Evolutionary conservation across 2,113 vertebrate species (phyloP), one percentile per base, ranked within the genome.

Genomic region (Seriola rivoliana): DNA sequence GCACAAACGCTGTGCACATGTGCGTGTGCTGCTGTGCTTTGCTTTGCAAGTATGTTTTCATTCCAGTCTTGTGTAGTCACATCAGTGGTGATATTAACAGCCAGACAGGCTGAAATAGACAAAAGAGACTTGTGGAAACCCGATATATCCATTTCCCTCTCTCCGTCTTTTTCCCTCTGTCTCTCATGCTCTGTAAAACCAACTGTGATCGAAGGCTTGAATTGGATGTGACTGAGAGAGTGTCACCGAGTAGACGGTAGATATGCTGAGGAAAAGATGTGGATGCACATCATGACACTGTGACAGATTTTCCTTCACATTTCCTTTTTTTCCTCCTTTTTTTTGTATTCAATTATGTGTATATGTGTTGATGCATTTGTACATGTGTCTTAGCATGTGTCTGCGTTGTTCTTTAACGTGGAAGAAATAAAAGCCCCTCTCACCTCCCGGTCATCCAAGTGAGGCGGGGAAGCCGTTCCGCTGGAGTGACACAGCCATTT

Each of bases 401-500:
- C 11, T 14, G 52, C 17, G 2, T 32, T 23, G 46, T n/a, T 67
- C 7, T 55, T 0, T 1, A 63, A 16, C 46, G 75, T 46, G 16
- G 21, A 85, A 59, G 57, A 38, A 66, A 16, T 74, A 50, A 88
- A 85, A 66, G 4, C 19, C 48, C 36, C 11, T 42, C 10, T 87
- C 74, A 38, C 65, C 78, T 79, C 25, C 66, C 58, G 79, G 55
- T 79, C 84, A 66, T 44, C 25, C 7, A 21, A 69, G 40, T 68
- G 74, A 76, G 74, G 60, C 75, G 4, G 59, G 62, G 48, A 71
- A 71, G 65, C 21, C 58, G 48, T 86, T 86, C 88, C 66, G 21
- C 36, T 1, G 17, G 36, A 72, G 66, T 69, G 67, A 73, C 85
- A 77, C 12, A 52, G 62, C 80, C 82, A 90, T 94, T 93, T 91